These are phyloP conservation scores for Diloba caeruleocephala DNA, from an alignment of 2,888 invertebrate species.

Conservation along the genomic window DNA sequence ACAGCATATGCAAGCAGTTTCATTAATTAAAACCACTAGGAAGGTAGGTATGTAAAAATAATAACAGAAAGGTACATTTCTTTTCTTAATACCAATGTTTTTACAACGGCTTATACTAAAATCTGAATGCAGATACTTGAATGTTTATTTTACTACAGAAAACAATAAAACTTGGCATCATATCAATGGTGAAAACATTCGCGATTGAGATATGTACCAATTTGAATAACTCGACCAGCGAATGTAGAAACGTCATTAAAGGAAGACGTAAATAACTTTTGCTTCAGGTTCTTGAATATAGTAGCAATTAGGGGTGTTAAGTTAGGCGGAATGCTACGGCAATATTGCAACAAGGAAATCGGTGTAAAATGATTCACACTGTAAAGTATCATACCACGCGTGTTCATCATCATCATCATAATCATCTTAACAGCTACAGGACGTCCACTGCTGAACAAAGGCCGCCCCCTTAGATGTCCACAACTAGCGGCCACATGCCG, in stretches of 20 bases:
- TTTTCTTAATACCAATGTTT: not conserved
- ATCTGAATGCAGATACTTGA: constrained; percentile 29
- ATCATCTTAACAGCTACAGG: too few relatives aligned
- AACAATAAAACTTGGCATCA: constrained; percentile 54
- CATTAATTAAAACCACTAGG: too few relatives aligned
- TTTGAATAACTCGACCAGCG: constrained; percentile 59
- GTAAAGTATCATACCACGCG: too few relatives aligned
- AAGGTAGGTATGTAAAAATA: too few relatives aligned
- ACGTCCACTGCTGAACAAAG: too few relatives aligned
- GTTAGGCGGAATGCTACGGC: constrained; percentile 74
- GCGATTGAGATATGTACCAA: constrained; percentile 59
- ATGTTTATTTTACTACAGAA: constrained; percentile 38
- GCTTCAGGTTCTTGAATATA: constrained; percentile 57
- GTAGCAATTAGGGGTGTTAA: constrained; percentile 65
- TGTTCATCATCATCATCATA: too few relatives aligned
- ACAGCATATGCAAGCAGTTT: too few relatives aligned
- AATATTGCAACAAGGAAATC: constrained; percentile 77
- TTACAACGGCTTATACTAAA: constrained; percentile 26
- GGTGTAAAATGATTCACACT: too few relatives aligned
- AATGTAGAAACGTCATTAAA: constrained; percentile 62
- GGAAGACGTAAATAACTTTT: constrained; percentile 59
- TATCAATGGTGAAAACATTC: constrained; percentile 61
- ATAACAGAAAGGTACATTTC: too few relatives aligned
- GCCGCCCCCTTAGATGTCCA: too few relatives aligned
- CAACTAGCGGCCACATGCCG: too few relatives aligned